Evolutionary conservation across 2,888 invertebrate genomes (phyloP).

Genomic region (Drosophila lacicola): DNA sequence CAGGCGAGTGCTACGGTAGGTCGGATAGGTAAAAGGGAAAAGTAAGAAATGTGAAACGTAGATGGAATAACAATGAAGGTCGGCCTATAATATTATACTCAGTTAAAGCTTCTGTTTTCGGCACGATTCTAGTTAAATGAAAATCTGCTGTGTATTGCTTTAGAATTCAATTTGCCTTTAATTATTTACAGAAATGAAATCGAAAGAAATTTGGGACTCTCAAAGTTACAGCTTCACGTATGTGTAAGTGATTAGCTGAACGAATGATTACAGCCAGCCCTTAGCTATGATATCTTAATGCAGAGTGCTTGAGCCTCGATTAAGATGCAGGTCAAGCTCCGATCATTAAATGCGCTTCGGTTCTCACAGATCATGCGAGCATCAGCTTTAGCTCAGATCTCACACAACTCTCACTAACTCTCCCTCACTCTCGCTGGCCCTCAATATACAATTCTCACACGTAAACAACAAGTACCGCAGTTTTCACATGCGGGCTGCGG

Average conservation of each 20-base stretch:
- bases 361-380: slow-evolving; percentile 27
- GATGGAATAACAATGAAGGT: slow-evolving; percentile 23
- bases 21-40: slow-evolving; percentile 2
- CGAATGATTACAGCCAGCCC: neutral
- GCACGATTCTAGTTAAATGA: neutral
- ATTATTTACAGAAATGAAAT: neutral
- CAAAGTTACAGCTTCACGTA: neutral
- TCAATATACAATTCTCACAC: slow-evolving; percentile 6
- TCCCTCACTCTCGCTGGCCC: slow-evolving; percentile 25
- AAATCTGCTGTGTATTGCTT: neutral
- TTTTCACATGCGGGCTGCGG: slow-evolving; percentile 70
- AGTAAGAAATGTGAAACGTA: neutral
- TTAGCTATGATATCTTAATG: slow-evolving; percentile 2
- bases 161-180: neutral
- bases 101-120: neutral
- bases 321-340: slow-evolving; percentile 36
- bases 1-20: slow-evolving; percentile 30
- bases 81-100: neutral
- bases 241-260: neutral
- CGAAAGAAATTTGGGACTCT: neutral
- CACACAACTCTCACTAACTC: neutral
- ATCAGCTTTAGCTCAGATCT: slow-evolving; percentile 11
- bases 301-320: slow-evolving; percentile 15
- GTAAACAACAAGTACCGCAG: slow-evolving; percentile 33
- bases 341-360: slow-evolving; percentile 20